Base-by-base conservation (phyloP, 2,888 invertebrate species). In the Capitulum mitella region DNA sequence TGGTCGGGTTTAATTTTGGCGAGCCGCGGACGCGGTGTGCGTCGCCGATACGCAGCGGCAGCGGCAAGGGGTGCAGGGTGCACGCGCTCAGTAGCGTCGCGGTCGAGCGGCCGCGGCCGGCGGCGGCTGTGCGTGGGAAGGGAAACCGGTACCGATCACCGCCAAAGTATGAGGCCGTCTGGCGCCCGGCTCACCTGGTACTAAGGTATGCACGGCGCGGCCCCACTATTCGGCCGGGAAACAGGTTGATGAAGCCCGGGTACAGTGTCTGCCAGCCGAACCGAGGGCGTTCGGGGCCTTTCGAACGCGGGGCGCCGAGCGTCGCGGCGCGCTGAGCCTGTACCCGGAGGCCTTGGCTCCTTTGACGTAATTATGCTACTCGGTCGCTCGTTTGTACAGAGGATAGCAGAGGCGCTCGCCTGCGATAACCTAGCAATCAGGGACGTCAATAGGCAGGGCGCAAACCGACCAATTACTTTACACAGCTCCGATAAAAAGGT, bases 141-240 rank as follows among this genome's bases (percentile, higher is more conserved):
- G 29, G 2, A 12, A 12, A 26, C 14, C 61, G 29, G 29, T 10
- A 10, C 29, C 10, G 12, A 8, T 61, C 29, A 12, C 32, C 64
- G 64, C 34, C 64, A 64, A 64, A 34, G 64, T 32, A 29, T 16
- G 32, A 29, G 34, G 32, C 12, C 29, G 64, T 34, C 34, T 64
- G 29, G 64, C 1, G 29, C 0, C 14, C 29, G 58, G 58, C 64
- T 16, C 64, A 64, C 64, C 64, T 64, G 64, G 64, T 64, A 32
- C 64, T 32, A 32, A 64, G 64, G 64, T 64, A 64, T 64, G 64
- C 64, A 64, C 64, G 34, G 34, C 64, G 19, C 64, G 19, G 34
- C 64, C 34, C 5, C 64, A 19, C 34, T 51, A 51, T 22, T 51
- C 22, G 51, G 51, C 51, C 29, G 29, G 29, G 14, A 29, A 61